Conservation (phyloP, 2,888 invertebrate species). For the Drosophila nigricruria region DNA sequence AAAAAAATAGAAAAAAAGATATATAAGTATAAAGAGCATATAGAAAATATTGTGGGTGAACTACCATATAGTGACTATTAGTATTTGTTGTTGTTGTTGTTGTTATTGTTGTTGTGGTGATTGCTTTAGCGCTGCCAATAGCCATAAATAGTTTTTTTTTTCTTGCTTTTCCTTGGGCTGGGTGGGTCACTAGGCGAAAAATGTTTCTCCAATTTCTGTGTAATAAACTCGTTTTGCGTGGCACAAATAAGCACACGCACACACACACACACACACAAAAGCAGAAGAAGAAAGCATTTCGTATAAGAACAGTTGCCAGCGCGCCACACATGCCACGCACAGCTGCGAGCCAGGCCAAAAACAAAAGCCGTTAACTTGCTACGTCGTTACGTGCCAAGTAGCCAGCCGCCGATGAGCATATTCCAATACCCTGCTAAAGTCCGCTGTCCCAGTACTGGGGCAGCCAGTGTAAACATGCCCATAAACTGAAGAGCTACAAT, state of each 20-base stretch:
- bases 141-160: slow-evolving; percentile 70
- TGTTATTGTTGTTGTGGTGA: slow-evolving; percentile 56
- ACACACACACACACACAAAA: slow-evolving; percentile 37
- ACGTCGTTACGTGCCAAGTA: slow-evolving; percentile 68
- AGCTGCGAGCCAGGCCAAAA: slow-evolving; percentile 51
- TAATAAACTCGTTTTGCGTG: slow-evolving; percentile 77
- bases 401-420: slow-evolving; percentile 48
- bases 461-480: slow-evolving; percentile 67
- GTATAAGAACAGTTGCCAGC: slow-evolving; percentile 51
- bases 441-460: background rate
- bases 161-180: background rate
- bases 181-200: slow-evolving; percentile 40
- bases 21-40: slow-evolving; percentile 46
- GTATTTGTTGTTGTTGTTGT: slow-evolving; percentile 45
- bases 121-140: slow-evolving; percentile 73
- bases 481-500: slow-evolving; percentile 60
- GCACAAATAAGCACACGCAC: slow-evolving; percentile 62
- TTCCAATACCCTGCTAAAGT: slow-evolving; percentile 8
- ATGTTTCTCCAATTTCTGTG: slow-evolving; percentile 67
- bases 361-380: slow-evolving; percentile 73
- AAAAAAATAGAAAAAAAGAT: background rate
- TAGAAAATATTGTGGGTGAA: slow-evolving; percentile 49
- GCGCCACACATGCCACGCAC: slow-evolving; percentile 22
- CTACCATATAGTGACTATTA: slow-evolving; percentile 54
- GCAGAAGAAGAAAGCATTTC: slow-evolving; percentile 48